Base-by-base conservation (phyloP, 2,888 invertebrate species). In the Xylota segnis region DNA sequence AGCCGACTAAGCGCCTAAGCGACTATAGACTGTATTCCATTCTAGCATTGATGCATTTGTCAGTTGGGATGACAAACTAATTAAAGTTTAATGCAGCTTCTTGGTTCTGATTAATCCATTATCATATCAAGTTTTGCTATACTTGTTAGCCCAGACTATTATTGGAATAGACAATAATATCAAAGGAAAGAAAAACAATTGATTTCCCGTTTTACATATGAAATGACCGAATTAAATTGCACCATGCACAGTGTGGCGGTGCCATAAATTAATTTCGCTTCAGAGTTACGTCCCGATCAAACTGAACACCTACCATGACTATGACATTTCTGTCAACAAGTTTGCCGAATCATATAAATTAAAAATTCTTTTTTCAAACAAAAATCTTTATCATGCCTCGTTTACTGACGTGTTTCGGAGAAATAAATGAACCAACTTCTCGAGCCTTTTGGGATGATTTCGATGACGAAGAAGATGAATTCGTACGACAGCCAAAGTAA, bases 401-500 rank as follows among this genome's bases (percentile, higher is more conserved):
- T 83, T 18, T 68, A 2, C 89, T 91, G 23, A 88, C 89, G 87
- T 90, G 90, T 63, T 92, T 92, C 88, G 92, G 92, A 6, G 92
- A 92, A 88, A 77, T 92, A 29, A 90, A 91, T 47, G 91, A 92
- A 52, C 92, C 92, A 0, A 90, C 91, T 0, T 92, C 92, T 2
- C 89, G 92, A n/a, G 92, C 92, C 0, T 92, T 92, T 75, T 92
- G 92, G 92, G 92, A 92, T 87, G 92, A 91, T 45, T 91, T 91
- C 32, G 92, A 92, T 16, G 92, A 92, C 54, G 74, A 82, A 29
- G 82, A 77, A n/a, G 91, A 91, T 63, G 90, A 89, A n/a, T 83
- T 88, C 9, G 87, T 88, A 2, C 82, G 37, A 29, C 59, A 88
- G 14, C 71, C 88, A 18, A 90, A 89, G 91, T 91, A 82, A 87